phyloP scores from a whole-genome alignment of 2,797 vertebrate species.

The Alca torda region DNA sequence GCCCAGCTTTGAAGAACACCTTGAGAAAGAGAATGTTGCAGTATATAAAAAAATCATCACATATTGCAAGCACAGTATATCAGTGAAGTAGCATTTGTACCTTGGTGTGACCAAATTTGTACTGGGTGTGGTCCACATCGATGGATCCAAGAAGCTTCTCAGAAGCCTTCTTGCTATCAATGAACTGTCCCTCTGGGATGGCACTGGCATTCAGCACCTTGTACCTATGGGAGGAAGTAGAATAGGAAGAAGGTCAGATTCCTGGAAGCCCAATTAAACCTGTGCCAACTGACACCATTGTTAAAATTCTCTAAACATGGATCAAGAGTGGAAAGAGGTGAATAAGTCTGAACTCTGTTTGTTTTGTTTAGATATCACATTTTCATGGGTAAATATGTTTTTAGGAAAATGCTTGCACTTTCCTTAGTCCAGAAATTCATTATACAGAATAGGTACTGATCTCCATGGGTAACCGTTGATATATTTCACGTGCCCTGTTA shows the following conservation, averaged over 20 bases:
- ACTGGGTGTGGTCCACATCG: slow-evolving; percentile 85
- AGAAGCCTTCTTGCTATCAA: slow-evolving; percentile 89
- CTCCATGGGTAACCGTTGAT: not conserved
- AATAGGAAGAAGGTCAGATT: not conserved
- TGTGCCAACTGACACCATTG: not conserved
- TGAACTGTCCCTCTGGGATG: slow-evolving; percentile 90
- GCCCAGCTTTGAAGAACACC: slow-evolving; percentile 87
- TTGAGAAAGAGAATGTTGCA: slow-evolving; percentile 5
- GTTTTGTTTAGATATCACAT: not conserved
- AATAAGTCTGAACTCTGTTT: not conserved
- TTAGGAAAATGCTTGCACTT: not conserved
- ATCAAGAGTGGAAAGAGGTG: not conserved
- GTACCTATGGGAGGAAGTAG: slow-evolving; percentile 75
- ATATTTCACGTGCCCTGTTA: not conserved
- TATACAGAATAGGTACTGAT: not conserved
- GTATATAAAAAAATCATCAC: not conserved
- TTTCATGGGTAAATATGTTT: not conserved
- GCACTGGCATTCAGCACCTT: slow-evolving; percentile 89
- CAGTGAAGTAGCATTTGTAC: slow-evolving; percentile 60
- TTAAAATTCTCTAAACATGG: not conserved
- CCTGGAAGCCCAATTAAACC: not conserved
- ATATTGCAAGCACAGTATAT: not conserved
- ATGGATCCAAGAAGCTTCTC: slow-evolving; percentile 89
- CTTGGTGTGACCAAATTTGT: slow-evolving; percentile 91
- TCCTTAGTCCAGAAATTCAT: not conserved